These are phyloP conservation scores for Cosmia pyralina DNA, from an alignment of 2,888 invertebrate genomes.

Conservation along the genomic window DNA sequence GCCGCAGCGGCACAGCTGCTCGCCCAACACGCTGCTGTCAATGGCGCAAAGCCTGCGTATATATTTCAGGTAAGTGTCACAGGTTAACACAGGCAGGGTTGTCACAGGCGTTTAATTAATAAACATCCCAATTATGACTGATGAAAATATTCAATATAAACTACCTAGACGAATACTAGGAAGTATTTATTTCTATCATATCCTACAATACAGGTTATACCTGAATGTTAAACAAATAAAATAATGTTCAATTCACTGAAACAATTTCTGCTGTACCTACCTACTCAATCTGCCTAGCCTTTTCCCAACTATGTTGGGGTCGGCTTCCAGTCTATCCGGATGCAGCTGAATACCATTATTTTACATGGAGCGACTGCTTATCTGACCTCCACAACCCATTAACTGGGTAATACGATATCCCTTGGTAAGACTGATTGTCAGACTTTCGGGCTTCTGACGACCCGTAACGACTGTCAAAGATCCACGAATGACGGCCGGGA, in stretches of 20 bases:
- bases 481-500: no score
- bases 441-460: no score
- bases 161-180: neutral
- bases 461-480: no score
- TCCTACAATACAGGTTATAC: neutral
- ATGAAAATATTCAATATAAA: neutral
- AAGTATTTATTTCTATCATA: slow-evolving; percentile 6
- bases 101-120: neutral
- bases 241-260: neutral
- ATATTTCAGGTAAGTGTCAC: slow-evolving; percentile 87
- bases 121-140: neutral
- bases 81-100: no score
- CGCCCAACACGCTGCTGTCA: slow-evolving; percentile 94
- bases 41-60: slow-evolving; percentile 91
- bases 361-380: no score
- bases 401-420: no score
- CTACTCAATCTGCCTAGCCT: no score
- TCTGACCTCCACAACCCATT: no score
- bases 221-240: neutral
- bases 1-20: slow-evolving; percentile 94
- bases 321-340: no score
- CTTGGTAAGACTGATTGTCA: no score
- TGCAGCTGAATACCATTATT: no score
- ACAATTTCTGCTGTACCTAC: neutral
- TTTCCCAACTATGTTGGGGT: no score